A percentile compares a stretch with the other conserved stretches of the same genome.
Evolutionary conservation across 2,888 invertebrate genomes (phyloP).

Genomic region (Lutraria lutraria): DNA sequence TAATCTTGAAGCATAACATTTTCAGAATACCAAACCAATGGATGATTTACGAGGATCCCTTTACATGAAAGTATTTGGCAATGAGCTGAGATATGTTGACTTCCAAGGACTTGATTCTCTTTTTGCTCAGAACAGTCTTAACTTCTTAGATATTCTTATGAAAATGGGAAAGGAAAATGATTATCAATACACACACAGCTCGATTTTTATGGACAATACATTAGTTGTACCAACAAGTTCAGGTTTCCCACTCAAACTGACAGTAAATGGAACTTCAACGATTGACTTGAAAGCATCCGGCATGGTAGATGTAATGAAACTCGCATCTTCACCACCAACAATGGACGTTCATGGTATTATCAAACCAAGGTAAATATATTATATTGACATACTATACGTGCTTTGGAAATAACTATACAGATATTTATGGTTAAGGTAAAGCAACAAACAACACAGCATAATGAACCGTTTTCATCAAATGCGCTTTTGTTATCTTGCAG

Average conservation of each 20-base stretch:
- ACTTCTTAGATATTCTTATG: conserved; percentile 73
- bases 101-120: conserved; percentile 69
- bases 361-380: conserved; percentile 90
- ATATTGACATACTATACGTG: not conserved
- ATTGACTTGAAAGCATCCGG: conserved; percentile 94
- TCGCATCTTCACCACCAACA: conserved; percentile 86
- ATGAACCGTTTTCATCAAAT: not conserved
- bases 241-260: conserved; percentile 94
- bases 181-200: conserved; percentile 89
- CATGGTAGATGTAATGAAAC: conserved; percentile 90
- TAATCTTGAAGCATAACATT: not conserved
- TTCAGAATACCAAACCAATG: conserved; percentile 62
- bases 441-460: not conserved
- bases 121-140: conserved; percentile 60
- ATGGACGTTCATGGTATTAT: conserved; percentile 93
- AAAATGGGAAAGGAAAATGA: conserved; percentile 76
- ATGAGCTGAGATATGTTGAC: conserved; percentile 89
- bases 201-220: conserved; percentile 94
- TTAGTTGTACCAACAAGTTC: conserved; percentile 94
- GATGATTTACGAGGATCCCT: conserved; percentile 87
- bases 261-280: conserved; percentile 94
- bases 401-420: not conserved
- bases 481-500: conserved; percentile 87
- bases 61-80: conserved; percentile 95
- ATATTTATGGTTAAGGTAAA: not conserved